Conservation (phyloP, 2,113 vertebrate species). For the Forbesichthys papilliferus region DNA sequence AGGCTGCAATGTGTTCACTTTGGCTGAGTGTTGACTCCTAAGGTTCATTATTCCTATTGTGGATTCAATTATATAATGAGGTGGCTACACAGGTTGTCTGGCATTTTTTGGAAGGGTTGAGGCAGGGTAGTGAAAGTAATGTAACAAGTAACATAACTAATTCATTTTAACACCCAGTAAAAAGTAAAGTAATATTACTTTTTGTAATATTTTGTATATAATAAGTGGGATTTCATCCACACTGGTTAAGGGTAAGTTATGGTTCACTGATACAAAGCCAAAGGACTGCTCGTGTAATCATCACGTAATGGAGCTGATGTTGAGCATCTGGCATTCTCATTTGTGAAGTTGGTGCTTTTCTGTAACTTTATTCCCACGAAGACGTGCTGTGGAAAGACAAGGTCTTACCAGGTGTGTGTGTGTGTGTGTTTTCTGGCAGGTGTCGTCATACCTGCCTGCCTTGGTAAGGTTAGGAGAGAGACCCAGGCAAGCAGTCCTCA, state of each 20-base stretch:
- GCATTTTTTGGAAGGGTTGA: too few relatives aligned
- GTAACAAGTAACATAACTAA: too few relatives aligned
- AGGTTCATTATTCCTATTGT: too few relatives aligned
- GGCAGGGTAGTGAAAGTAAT: too few relatives aligned
- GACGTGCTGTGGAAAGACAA: slow-evolving; percentile 16
- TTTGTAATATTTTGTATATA: too few relatives aligned
- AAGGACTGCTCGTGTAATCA: slow-evolving; percentile 10
- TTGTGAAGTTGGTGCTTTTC: slow-evolving; percentile 15
- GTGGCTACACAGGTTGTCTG: too few relatives aligned
- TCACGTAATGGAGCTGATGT: slow-evolving; percentile 17
- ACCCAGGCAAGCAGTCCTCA: slow-evolving; percentile 51
- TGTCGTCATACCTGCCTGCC: slow-evolving; percentile 83
- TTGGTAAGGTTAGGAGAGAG: slow-evolving; percentile 75
- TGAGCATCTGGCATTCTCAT: slow-evolving; percentile 47
- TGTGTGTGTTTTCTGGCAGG: slow-evolving; percentile 75
- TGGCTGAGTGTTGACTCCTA: too few relatives aligned
- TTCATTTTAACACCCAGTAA: too few relatives aligned
- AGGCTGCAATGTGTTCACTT: too few relatives aligned
- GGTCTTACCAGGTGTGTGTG: slow-evolving; percentile 18
- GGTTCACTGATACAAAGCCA: slow-evolving; percentile 5
- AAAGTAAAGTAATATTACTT: too few relatives aligned
- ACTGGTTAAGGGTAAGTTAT: slow-evolving; percentile 13
- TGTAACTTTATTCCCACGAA: slow-evolving; percentile 19
- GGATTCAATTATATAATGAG: too few relatives aligned
- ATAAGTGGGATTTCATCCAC: background rate